A percentile compares a stretch with the other conserved stretches of the same genome.
Evolutionary conservation across 2,113 vertebrate genomes (phyloP).

Genomic region (Dermatemys mawii): DNA sequence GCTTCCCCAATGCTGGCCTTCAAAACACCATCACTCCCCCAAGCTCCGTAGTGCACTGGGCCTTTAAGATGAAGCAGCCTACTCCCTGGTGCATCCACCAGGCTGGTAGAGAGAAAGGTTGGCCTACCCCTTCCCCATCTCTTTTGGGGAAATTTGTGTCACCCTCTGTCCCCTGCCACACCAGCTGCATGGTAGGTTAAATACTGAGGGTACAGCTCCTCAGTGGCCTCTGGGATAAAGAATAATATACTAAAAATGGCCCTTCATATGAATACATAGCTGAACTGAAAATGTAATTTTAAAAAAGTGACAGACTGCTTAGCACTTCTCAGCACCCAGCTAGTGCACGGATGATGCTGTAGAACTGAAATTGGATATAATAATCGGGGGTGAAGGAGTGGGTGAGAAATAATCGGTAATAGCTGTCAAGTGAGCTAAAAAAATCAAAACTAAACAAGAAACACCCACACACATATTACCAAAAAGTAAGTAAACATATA

Average conservation of each 20-base stretch:
- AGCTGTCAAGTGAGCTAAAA: slow-evolving; percentile 4
- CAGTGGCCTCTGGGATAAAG: neutral
- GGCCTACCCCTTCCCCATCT: neutral
- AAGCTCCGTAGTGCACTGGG: neutral
- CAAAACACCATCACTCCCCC: neutral
- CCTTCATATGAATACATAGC: neutral
- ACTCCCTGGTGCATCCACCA: neutral
- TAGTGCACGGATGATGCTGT: neutral
- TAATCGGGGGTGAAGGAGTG: neutral
- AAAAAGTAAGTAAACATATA: neutral
- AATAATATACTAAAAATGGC: neutral
- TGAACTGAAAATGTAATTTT: neutral
- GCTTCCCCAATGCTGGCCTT: neutral
- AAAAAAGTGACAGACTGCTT: neutral
- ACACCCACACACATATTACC: neutral
- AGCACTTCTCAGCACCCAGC: slow-evolving; percentile 3
- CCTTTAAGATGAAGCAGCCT: neutral
- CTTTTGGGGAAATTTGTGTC: neutral
- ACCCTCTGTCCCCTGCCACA: neutral
- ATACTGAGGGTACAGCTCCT: neutral
- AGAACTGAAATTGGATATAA: neutral
- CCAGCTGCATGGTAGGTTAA: neutral
- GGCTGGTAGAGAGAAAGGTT: neutral
- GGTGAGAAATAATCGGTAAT: neutral
- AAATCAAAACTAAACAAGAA: neutral